Evolutionary conservation across 2,888 invertebrate genomes (phyloP).

Genomic region (Nyleta sp.): DNA sequence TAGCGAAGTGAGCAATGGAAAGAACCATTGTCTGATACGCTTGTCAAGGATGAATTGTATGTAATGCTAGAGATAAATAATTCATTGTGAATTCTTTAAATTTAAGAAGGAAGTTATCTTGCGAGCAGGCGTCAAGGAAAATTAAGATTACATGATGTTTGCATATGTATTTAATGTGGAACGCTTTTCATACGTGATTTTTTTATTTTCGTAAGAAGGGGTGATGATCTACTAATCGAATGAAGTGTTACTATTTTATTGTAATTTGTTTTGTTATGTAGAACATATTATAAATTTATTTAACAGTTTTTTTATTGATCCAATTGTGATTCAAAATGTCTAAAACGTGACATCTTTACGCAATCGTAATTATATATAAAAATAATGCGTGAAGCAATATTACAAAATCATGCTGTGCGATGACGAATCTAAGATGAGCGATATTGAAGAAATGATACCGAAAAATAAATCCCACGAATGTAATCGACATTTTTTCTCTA

Average conservation of each 20-base stretch:
- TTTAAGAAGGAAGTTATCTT: constrained; percentile 23
- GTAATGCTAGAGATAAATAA: constrained; percentile 22
- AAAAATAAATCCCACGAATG: not conserved
- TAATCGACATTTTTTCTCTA: no score
- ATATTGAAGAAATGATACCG: constrained; percentile 5
- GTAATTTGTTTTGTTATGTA: not conserved
- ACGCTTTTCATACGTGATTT: no score
- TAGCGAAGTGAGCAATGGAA: not conserved
- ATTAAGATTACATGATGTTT: constrained; percentile 26
- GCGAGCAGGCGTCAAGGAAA: constrained; percentile 20
- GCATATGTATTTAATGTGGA: not conserved
- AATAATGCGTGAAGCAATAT: constrained; percentile 25
- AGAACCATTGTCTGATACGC: constrained; percentile 17
- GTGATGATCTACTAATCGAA: not conserved
- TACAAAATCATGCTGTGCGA: constrained; percentile 41
- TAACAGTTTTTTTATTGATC: not conserved
- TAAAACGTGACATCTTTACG: constrained; percentile 5
- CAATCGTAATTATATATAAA: constrained; percentile 15
- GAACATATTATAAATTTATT: not conserved
- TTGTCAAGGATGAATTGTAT: constrained; percentile 34
- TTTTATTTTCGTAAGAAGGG: not conserved
- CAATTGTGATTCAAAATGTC: not conserved
- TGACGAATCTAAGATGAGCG: constrained; percentile 37
- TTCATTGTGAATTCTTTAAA: not conserved
- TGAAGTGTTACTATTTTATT: not conserved